Evolutionary conservation across 2,113 vertebrate species (phyloP), one percentile per base, ranked within the genome.

Genomic region (Larimichthys polyactis): DNA sequence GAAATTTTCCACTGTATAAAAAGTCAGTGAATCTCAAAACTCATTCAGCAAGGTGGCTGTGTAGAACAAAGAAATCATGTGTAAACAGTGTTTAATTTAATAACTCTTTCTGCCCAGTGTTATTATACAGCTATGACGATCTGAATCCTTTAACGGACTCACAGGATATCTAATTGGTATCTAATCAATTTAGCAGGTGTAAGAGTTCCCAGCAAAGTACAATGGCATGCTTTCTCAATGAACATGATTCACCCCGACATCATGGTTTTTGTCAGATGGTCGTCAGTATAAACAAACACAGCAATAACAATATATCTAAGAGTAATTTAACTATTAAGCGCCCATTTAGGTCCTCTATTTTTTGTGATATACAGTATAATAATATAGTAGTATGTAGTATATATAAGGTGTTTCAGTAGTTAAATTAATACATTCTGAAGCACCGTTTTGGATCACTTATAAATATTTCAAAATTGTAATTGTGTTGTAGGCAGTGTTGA

Each of bases 161-260:
- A 1, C 43, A 54, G 65, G 78, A 62, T 72, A 72, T 78, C 72
- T 89, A 84, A 86, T 88, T 83, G 62, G 48, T 79, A 83, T 85
- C 63, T 81, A 83, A 87, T 89, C 75, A 72, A 12, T 82, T 86
- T 73, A 73, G 55, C 58, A 60, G 20, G 70, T 66, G 55, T 49
- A 22, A 77, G 79, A 76, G 62, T 69, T 87, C 70, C 3, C 24
- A 2, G 3, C 69, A 68, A 58, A 72, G 63, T 51, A 69, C 74
- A 71, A 7, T 17, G 70, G 66, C 71, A 29, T 27, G 81, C 75
- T 32, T 59, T 78, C 68, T 64, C 46, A 46, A 51, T 75, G 84
- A 59, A 60, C 65, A 46, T 72, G 24, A 82, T 64, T 22, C 22
- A 58, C 58, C 20, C 79, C 43, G 48, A 6, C 48, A 68, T 74